These are phyloP conservation scores for Manis javanica DNA, from an alignment of 2,797 vertebrate species.

Conservation along the genomic window DNA sequence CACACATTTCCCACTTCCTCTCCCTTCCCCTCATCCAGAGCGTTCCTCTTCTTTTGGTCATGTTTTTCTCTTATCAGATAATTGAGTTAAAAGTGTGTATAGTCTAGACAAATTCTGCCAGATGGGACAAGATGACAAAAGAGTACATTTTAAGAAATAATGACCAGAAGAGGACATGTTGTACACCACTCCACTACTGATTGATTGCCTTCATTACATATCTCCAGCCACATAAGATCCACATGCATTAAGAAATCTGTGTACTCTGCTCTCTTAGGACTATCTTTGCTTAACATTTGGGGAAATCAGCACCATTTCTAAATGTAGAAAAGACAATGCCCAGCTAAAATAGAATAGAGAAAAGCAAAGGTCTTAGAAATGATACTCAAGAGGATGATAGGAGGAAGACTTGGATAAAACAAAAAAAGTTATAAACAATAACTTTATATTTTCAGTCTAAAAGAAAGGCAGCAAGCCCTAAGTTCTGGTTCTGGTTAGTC, in stretches of 20 bases:
- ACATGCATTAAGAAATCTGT: not conserved
- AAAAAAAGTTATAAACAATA: not conserved
- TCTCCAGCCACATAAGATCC: not conserved
- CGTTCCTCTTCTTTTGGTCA: not conserved
- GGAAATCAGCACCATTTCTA: not conserved
- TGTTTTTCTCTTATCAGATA: conserved; percentile 40
- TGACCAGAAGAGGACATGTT: not conserved
- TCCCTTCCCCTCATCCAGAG: not conserved
- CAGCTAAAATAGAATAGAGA: not conserved
- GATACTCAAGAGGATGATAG: not conserved
- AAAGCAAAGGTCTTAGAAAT: not conserved
- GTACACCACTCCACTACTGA: not conserved
- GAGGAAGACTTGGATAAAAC: not conserved
- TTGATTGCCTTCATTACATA: conserved; percentile 20
- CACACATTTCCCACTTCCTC: not conserved
- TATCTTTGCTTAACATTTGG: not conserved
- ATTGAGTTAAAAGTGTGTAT: conserved; percentile 53
- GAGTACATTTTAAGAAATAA: conserved; percentile 5
- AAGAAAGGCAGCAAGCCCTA: not conserved
- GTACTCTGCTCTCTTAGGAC: not conserved
- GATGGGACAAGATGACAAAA: conserved; percentile 35
- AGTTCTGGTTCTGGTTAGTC: not conserved
- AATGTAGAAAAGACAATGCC: not conserved
- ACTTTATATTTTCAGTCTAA: not conserved
- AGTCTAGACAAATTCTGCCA: conserved; percentile 38